Conservation (phyloP, 2,797 vertebrate species). For the Nothura maculosa region DNA sequence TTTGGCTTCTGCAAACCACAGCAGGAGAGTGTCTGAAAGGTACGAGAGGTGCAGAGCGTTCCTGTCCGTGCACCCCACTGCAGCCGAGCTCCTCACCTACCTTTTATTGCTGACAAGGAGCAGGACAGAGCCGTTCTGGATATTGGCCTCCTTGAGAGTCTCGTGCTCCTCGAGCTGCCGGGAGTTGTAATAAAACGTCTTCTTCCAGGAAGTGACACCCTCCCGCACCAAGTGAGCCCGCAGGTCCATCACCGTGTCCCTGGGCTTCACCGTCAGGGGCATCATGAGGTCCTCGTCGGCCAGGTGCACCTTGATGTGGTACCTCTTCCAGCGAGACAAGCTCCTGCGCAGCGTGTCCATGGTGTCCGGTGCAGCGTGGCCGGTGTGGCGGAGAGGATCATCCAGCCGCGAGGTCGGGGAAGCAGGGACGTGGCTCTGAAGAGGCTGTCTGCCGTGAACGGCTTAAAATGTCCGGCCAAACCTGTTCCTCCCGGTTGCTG, state of each 20-base stretch:
- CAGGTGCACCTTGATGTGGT: constrained; percentile 83
- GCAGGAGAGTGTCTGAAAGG: not conserved
- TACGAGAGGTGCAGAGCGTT: fast-evolving
- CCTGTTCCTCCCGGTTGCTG: constrained; percentile 58
- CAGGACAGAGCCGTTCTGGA: constrained; percentile 83
- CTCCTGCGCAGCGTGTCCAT: constrained; percentile 83
- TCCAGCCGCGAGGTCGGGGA: not conserved
- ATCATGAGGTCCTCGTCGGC: constrained; percentile 81
- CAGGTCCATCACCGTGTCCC: constrained; percentile 83
- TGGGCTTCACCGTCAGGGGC: constrained; percentile 79
- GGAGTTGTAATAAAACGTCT: constrained; percentile 85
- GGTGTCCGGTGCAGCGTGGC: not conserved
- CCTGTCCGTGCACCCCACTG: not conserved
- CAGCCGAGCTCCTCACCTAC: not conserved
- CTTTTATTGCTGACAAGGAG: constrained; percentile 79
- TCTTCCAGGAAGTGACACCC: constrained; percentile 84
- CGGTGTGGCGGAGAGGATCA: not conserved
- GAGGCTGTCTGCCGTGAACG: constrained; percentile 12
- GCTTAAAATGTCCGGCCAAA: constrained; percentile 54
- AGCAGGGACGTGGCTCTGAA: constrained; percentile 48
- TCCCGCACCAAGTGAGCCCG: constrained; percentile 80
- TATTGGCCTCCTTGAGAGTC: constrained; percentile 81
- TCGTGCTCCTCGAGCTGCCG: constrained; percentile 81
- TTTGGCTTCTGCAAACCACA: not conserved
- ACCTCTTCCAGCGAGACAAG: constrained; percentile 81